Evolutionary conservation across 37 sponge, comb jelly and placozoan genomes (phyloP), one percentile per base, ranked within the genome.

Genomic region (Diacarnus erythraeanus): DNA sequence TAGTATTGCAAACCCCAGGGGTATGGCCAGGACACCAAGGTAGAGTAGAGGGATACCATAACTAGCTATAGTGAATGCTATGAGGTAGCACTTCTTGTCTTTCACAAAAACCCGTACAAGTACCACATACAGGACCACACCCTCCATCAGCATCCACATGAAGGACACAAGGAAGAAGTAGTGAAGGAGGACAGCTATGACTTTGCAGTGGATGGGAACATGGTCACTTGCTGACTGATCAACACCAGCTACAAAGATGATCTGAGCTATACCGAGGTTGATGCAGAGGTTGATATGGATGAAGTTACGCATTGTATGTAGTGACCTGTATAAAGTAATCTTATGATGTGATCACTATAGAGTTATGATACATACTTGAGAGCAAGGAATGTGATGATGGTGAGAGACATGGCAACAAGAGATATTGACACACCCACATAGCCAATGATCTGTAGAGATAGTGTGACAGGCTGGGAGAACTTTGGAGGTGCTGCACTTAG

Each of bases 141-240:
- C 90, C 81, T 89, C 90, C 90, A 89, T 89, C 73, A 89, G 64
- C 90, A 89, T 84, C 90, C 90, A 89, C 90, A 90, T 90, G 83
- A 90, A 85, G 42, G 57, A 29, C 26, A 85, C 86, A 21, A 77
- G 75, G 82, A 80, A 82, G 42, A 81, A 76, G 79, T 82, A 85
- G 25, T 85, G 85, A 34, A 85, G 60, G 18, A 85, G 58, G 42
- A 90, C 79, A 42, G 86, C 79, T 27, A 81, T 58, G 1, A 66
- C 39, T 22, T 74, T 59, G 78, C 86, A 85, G 68, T 33, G 35
- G 26, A 39, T 36, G 20, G 60, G 74, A 1, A 43, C 57, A 8
- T 5, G 27, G 30, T 72, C 59, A 59, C 41, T 37, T 2, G 4
- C 33, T 18, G 20, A 25, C 8, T 42, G 65, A 3, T 75, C 77